phyloP scores from a whole-genome alignment of 92 coral and sea anemone species.

The Desmophyllum pertusum region DNA sequence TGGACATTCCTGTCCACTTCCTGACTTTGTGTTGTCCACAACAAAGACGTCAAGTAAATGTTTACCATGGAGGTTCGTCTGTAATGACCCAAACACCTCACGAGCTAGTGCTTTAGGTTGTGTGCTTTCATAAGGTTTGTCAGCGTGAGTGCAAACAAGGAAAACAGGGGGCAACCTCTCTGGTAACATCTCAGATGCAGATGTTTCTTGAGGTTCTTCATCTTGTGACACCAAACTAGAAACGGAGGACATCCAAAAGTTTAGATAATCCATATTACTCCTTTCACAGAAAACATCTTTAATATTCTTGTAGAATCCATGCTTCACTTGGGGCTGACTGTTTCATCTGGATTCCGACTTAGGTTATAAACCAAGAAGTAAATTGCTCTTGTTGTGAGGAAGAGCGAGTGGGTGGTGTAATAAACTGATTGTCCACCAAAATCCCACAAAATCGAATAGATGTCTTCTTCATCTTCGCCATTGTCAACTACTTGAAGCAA shows the following conservation, averaged over 20 bases:
- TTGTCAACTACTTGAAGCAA: background rate
- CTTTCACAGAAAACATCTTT: background rate
- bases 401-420: background rate
- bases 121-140: background rate
- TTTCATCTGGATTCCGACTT: background rate
- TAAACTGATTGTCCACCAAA: background rate
- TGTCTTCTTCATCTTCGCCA: background rate
- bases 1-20: background rate
- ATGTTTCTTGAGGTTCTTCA: background rate
- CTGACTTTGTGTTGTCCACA: background rate
- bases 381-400: background rate
- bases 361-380: background rate
- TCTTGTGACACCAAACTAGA: background rate
- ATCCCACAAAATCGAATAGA: background rate
- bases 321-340: background rate
- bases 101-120: background rate
- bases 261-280: background rate
- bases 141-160: slow-evolving; percentile 1
- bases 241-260: background rate
- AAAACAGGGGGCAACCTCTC: background rate
- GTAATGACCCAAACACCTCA: background rate
- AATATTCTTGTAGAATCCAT: background rate
- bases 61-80: background rate
- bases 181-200: background rate
- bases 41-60: background rate